A percentile compares a stretch with the other conserved stretches of the same genome.
Conservation (phyloP, 2,113 vertebrate species). For the Prolemur simus region DNA sequence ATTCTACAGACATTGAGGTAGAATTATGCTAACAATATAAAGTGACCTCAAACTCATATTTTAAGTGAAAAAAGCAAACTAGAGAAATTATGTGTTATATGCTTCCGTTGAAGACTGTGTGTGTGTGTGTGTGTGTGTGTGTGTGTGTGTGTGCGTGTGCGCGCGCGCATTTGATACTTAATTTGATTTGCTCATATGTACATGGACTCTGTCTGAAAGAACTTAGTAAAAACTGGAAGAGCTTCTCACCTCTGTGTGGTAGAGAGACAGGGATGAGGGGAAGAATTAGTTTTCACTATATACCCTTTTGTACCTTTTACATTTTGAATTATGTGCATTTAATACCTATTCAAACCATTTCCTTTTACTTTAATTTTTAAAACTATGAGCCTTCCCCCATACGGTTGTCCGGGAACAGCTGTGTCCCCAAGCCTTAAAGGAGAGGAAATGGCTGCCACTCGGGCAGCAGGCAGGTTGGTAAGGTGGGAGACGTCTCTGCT, state of each 20-base stretch:
- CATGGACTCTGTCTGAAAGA: not conserved
- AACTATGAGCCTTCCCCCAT: not conserved
- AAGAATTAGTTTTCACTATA: not conserved
- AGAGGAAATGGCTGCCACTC: fast-evolving
- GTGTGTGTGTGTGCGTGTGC: not conserved
- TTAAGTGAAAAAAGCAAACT: not conserved
- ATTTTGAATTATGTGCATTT: not conserved
- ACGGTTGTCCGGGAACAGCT: not conserved
- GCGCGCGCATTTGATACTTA: not conserved
- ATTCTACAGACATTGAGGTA: not conserved
- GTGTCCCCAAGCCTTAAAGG: not conserved
- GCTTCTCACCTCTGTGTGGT: not conserved
- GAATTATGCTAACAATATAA: not conserved
- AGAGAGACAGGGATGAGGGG: too few relatives aligned
- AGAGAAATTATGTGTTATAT: not conserved
- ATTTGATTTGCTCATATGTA: not conserved
- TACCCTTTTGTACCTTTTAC: not conserved
- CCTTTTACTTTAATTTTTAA: not conserved
- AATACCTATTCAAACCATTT: not conserved
- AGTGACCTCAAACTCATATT: not conserved
- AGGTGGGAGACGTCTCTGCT: not conserved
- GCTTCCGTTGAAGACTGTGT: not conserved
- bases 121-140: too few relatives aligned
- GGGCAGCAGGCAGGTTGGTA: not conserved
- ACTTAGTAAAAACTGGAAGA: not conserved